These are phyloP conservation scores for Eucriotettix oculatus DNA, from an alignment of 2,888 invertebrate species.

Conservation along the genomic window DNA sequence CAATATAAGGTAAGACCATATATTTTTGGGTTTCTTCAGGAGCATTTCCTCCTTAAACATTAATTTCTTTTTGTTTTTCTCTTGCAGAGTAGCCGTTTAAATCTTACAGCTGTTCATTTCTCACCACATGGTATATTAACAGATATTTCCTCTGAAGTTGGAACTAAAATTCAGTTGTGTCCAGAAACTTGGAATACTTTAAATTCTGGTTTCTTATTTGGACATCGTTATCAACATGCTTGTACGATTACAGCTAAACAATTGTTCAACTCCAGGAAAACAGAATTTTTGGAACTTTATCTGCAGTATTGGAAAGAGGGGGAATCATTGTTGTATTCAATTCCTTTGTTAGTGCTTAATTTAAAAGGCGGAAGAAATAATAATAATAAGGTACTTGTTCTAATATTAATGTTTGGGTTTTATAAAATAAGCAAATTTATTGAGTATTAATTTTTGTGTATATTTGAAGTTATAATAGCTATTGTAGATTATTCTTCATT, in stretches of 20 bases:
- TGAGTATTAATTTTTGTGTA: neutral
- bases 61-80: neutral
- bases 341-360: constrained; percentile 38
- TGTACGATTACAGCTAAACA: constrained; percentile 24
- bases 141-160: constrained; percentile 21
- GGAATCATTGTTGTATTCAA: constrained; percentile 29
- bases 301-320: constrained; percentile 28
- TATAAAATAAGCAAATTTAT: neutral
- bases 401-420: neutral
- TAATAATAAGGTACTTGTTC: constrained; percentile 21
- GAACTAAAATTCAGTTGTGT: constrained; percentile 19
- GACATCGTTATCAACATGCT: constrained; percentile 22
- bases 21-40: too few species aligned
- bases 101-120: constrained; percentile 27
- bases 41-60: neutral
- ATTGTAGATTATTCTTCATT: neutral
- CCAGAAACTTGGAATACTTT: constrained; percentile 16
- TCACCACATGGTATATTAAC: constrained; percentile 25
- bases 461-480: neutral
- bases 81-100: constrained; percentile 24
- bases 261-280: constrained; percentile 22
- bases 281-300: constrained; percentile 35
- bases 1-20: too few species aligned
- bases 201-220: constrained; percentile 24
- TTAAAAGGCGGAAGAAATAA: constrained; percentile 25